Evolutionary conservation across 2,888 invertebrate species (phyloP).

Genomic region (Diloba caeruleocephala): DNA sequence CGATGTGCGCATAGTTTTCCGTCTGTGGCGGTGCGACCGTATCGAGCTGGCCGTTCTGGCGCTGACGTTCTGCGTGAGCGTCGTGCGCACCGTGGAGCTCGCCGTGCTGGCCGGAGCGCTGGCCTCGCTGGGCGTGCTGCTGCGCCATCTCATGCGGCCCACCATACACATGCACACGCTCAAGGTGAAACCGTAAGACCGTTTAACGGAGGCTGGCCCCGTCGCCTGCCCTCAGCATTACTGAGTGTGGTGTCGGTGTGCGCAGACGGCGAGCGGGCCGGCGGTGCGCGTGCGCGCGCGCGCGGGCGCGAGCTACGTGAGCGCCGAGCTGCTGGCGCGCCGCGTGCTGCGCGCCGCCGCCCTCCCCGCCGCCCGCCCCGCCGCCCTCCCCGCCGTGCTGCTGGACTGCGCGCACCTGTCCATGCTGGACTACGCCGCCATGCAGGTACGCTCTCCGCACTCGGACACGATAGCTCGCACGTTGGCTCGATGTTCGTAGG

Average conservation of each 20-base stretch:
- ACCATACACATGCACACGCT: slow-evolving; percentile 66
- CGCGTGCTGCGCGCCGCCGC: slow-evolving; percentile 74
- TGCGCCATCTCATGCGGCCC: slow-evolving; percentile 92
- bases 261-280: slow-evolving; percentile 60
- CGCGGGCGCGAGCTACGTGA: slow-evolving; percentile 93
- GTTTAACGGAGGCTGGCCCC: no score
- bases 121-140: slow-evolving; percentile 90
- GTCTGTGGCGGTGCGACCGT: slow-evolving; percentile 89
- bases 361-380: slow-evolving; percentile 70
- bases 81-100: slow-evolving; percentile 93
- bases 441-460: slow-evolving; percentile 46
- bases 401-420: slow-evolving; percentile 91
- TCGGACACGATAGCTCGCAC: no score
- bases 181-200: slow-evolving; percentile 69
- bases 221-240: no score
- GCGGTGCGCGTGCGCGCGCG: slow-evolving; percentile 60
- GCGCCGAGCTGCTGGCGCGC: slow-evolving; percentile 90
- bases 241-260: neutral
- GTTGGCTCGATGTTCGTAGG: no score
- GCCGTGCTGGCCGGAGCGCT: slow-evolving; percentile 93
- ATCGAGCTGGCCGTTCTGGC: slow-evolving; percentile 91
- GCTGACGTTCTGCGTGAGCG: slow-evolving; percentile 90
- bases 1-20: slow-evolving; percentile 82
- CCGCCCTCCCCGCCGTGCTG: slow-evolving; percentile 77
- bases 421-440: slow-evolving; percentile 89